Evolutionary conservation across 92 coral and sea anemone genomes (phyloP).

Genomic region (Montipora capitata): DNA sequence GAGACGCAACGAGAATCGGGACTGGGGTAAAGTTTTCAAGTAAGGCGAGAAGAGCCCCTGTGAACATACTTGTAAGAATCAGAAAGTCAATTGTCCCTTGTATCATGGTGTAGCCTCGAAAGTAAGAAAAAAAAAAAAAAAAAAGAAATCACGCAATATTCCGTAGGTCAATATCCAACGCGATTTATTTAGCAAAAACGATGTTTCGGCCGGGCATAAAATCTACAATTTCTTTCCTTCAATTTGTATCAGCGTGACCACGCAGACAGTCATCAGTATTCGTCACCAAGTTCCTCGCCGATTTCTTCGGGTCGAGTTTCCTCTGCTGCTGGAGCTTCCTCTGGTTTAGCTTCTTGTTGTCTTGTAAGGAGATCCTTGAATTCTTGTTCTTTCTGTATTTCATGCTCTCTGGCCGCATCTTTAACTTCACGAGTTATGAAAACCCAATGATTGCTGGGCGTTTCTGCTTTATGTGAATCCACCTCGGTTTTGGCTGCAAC

Average conservation of each 20-base stretch:
- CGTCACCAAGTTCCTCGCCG: background rate
- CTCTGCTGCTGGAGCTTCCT: constrained; percentile 31
- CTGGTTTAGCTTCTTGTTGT: constrained; percentile 35
- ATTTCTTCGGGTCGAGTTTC: constrained; percentile 19
- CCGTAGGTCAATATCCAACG: no score
- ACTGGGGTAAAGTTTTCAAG: no score
- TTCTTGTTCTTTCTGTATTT: constrained; percentile 80
- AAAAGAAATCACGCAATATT: background rate
- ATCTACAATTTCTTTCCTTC: background rate
- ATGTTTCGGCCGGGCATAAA: background rate
- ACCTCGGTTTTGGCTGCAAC: constrained; percentile 89
- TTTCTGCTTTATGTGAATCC: constrained; percentile 97
- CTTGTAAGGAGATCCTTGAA: constrained; percentile 62
- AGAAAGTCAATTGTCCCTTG: no score
- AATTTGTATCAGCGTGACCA: background rate
- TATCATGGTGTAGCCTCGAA: background rate
- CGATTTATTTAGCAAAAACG: background rate
- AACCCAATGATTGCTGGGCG: constrained; percentile 96
- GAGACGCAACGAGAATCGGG: no score
- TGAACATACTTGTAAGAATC: no score
- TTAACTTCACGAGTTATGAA: constrained; percentile 77
- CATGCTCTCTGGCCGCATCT: constrained; percentile 86
- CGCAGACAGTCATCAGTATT: background rate
- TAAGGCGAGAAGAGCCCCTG: no score
- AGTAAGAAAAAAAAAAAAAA: background rate